Conservation (phyloP, 2,113 vertebrate genomes). For the Nettapus auritus region DNA sequence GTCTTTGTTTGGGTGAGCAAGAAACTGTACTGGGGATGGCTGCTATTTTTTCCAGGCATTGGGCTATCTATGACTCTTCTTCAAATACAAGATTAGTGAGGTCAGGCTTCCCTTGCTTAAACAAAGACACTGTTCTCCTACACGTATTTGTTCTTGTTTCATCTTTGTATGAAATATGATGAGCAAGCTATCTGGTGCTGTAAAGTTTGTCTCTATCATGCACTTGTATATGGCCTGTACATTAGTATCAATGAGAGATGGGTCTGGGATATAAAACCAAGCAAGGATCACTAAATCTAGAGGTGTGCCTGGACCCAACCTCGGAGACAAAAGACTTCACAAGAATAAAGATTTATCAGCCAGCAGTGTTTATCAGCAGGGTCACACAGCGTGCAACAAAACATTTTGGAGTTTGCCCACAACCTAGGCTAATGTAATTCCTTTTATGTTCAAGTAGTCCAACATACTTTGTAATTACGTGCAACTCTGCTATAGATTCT, state of each 20-base stretch:
- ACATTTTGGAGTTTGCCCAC: background rate
- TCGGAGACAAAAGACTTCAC: background rate
- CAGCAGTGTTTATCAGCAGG: background rate
- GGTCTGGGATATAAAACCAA: background rate
- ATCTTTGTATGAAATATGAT: background rate
- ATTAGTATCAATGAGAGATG: background rate
- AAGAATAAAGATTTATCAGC: background rate
- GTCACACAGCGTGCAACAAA: background rate
- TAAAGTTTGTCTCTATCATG: background rate
- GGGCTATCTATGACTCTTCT: background rate
- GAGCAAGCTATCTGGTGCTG: background rate
- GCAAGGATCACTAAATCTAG: background rate
- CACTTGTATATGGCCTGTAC: rapidly evolving
- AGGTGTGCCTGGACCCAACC: background rate
- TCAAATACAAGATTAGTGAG: background rate
- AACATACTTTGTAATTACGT: background rate
- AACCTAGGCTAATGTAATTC: background rate
- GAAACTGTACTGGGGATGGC: background rate
- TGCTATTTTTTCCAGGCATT: background rate
- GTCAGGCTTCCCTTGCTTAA: background rate
- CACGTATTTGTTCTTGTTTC: rapidly evolving
- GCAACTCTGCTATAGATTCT: background rate
- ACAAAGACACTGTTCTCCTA: background rate
- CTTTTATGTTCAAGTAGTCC: background rate
- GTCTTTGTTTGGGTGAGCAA: background rate